Evolutionary conservation across 2,888 invertebrate genomes (phyloP).

Genomic region (Ormyrus rosae): DNA sequence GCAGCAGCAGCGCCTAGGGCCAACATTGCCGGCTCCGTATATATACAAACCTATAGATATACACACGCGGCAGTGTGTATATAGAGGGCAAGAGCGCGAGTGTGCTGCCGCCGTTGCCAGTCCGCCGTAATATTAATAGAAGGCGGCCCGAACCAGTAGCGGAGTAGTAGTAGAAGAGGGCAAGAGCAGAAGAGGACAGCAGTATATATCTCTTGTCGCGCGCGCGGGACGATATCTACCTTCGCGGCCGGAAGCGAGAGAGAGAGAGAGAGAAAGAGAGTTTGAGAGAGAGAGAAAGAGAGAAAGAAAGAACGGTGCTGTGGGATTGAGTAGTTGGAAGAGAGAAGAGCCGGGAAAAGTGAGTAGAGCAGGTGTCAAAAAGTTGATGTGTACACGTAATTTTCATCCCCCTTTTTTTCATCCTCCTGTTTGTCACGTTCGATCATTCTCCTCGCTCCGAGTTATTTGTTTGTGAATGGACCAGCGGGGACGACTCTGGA

Average conservation of each 20-base stretch:
- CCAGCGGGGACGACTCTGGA: neutral
- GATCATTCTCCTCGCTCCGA: neutral
- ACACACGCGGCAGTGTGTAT: neutral
- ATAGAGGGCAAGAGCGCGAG: constrained; percentile 28
- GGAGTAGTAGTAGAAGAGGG: constrained; percentile 5
- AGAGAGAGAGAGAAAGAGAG: constrained; percentile 1
- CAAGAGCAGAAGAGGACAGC: constrained; percentile 4
- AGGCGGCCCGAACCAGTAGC: constrained; percentile 9
- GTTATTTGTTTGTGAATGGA: neutral
- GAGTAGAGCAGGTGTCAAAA: constrained; percentile 52
- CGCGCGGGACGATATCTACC: constrained; percentile 13
- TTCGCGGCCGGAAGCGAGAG: neutral
- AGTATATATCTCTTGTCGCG: constrained; percentile 4
- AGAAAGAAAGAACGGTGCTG: constrained; percentile 29
- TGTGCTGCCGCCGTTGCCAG: constrained; percentile 39
- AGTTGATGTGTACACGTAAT: constrained; percentile 39
- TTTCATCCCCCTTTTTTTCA: too few species aligned
- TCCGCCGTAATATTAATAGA: constrained; percentile 51
- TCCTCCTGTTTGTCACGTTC: neutral
- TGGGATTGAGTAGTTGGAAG: constrained; percentile 32
- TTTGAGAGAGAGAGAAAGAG: constrained; percentile 7
- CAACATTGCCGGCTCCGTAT: constrained; percentile 7
- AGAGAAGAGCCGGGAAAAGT: constrained; percentile 46
- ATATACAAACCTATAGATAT: neutral
- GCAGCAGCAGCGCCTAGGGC: neutral